Evolutionary conservation across 1,140 invertebrate species (phyloP).

Genomic region (Bombus fervidus): DNA sequence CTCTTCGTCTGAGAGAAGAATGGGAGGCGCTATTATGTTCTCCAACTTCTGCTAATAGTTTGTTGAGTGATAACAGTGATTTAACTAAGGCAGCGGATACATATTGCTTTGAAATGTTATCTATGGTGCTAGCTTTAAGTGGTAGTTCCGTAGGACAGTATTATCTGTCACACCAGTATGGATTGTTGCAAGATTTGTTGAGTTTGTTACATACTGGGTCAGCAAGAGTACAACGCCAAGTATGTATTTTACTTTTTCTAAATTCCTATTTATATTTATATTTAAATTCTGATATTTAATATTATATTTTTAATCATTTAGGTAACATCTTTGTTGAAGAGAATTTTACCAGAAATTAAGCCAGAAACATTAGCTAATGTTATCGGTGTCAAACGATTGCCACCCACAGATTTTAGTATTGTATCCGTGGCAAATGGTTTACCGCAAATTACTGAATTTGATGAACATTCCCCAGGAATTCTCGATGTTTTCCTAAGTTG

Average conservation of each 20-base stretch:
- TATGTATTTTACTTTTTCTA: slow-evolving; percentile 63
- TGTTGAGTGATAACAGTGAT: slow-evolving; percentile 80
- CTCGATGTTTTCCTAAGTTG: slow-evolving; percentile 94
- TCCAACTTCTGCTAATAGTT: slow-evolving; percentile 77
- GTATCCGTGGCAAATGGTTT: slow-evolving; percentile 81
- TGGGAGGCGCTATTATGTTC: slow-evolving; percentile 88
- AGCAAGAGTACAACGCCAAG: slow-evolving; percentile 96
- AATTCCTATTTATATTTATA: too few relatives aligned
- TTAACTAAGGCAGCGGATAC: slow-evolving; percentile 88
- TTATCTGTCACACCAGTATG: slow-evolving; percentile 94
- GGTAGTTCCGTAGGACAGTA: slow-evolving; percentile 94
- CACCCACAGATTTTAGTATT: slow-evolving; percentile 91
- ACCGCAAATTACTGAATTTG: slow-evolving; percentile 84
- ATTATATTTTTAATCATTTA: slow-evolving; percentile 19
- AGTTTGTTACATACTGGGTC: slow-evolving; percentile 96
- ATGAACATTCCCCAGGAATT: slow-evolving; percentile 86
- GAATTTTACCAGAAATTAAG: slow-evolving; percentile 93
- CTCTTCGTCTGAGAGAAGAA: slow-evolving; percentile 91
- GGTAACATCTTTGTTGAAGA: slow-evolving; percentile 88
- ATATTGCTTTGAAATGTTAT: slow-evolving; percentile 99
- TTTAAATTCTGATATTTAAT: background rate
- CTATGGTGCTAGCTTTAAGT: slow-evolving; percentile 96
- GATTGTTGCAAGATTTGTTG: slow-evolving; percentile 92
- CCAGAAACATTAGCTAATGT: slow-evolving; percentile 87
- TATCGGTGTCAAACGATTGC: slow-evolving; percentile 86